A percentile compares a stretch with the other conserved stretches of the same genome.
Conservation (phyloP, 2,888 invertebrate species). For the Lucinisca nassula region DNA sequence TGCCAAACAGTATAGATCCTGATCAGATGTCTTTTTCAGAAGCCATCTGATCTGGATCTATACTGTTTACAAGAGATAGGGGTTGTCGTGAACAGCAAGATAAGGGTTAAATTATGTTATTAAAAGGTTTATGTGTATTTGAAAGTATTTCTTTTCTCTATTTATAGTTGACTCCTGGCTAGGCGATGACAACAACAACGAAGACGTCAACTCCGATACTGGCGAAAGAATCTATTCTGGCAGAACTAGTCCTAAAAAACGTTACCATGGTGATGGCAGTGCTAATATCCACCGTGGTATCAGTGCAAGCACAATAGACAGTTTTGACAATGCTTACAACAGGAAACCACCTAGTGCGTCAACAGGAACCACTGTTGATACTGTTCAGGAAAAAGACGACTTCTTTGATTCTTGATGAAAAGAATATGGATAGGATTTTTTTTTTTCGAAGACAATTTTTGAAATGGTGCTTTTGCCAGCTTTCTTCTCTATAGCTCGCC, state of each 20-base stretch:
- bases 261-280: conserved; percentile 17
- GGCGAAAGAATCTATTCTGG: conserved; percentile 73
- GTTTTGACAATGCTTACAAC: conserved; percentile 81
- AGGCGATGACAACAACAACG: conserved; percentile 72
- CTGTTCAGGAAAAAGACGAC: conserved; percentile 72
- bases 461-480: too few species aligned
- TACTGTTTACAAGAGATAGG: too few species aligned
- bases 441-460: too few species aligned
- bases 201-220: conserved; percentile 62
- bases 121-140: too few species aligned
- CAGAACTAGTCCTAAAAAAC: conserved; percentile 71
- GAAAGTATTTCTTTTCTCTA: background rate
- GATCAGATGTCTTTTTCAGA: too few species aligned
- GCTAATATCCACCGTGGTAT: conserved; percentile 53
- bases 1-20: too few species aligned
- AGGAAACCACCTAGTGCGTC: conserved; percentile 65
- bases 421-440: too few species aligned
- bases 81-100: too few species aligned
- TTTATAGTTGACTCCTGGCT: conserved; percentile 81
- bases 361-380: conserved; percentile 25
- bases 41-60: too few species aligned
- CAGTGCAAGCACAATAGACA: conserved; percentile 83
- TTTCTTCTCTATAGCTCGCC: too few species aligned
- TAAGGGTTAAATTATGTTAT: too few species aligned
- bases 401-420: conserved; percentile 80